phyloP scores from a whole-genome alignment of 1,140 invertebrate genomes.

The fruit fly (Drosophila melanogaster) region Release_6_plus_ISO1_MT NC_004354.4:9626001-9626500 shows the following conservation, averaged over 20 bases:
- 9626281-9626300: constrained; percentile 71
- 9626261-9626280: constrained; percentile 14
- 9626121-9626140: too few species aligned
- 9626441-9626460: constrained; percentile 47
- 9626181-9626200: too few species aligned
- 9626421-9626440: constrained; percentile 60
- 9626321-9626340: constrained; percentile 43
- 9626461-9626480: constrained; percentile 17
- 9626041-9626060: too few species aligned
- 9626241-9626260: background rate
- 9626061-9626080: too few species aligned
- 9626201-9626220: too few species aligned
- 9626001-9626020: too few species aligned
- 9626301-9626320: constrained; percentile 23
- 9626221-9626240: too few species aligned
- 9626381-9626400: constrained; percentile 46
- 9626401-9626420: constrained; percentile 60
- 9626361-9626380: constrained; percentile 45
- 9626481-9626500: constrained; percentile 7
- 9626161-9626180: too few species aligned
- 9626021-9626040: too few species aligned
- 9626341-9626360: constrained; percentile 67
- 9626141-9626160: too few species aligned
- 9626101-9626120: too few species aligned
- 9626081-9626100: too few species aligned